Base-by-base conservation (phyloP, 2,888 invertebrate species). In the Eurois occulta region DNA sequence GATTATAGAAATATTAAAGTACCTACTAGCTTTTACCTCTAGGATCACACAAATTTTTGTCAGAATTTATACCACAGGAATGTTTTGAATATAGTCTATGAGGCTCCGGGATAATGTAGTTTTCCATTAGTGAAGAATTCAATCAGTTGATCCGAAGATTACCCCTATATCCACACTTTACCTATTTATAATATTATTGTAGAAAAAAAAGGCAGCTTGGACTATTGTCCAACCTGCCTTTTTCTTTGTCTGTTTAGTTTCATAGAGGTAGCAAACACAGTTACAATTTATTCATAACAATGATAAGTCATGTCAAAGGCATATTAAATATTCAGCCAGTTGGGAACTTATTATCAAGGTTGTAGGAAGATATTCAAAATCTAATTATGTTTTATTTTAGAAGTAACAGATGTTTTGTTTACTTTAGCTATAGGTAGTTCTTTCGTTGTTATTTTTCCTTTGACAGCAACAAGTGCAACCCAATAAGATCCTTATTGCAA, bases 271-370 rank as follows among this genome's bases (percentile, higher is more conserved):
- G 13, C 5, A 10, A 41, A 60, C 5, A 18, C 16, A 62, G 6
- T 35, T 52, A 28, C 28, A 48, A 32, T 60, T 35, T 35, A 41
- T 35, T 52, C 24, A 35, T 5, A 28, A 28, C 28, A 58, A 76
- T 10, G 4, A 1, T 38, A 69, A 1, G 48, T 70, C 48, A 78
- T 77, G 35, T 62, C 52, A 43, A 78, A 60, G 41, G 32, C 69
- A 35, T 41, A 32, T 35, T 60, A 62, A 52, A 21, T 78, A 79
- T 55, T 71, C 52, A 46, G 35, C 18, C 28, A 43, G 62, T 28
- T 24, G 2, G 6, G 24, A 64, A 55, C 28, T 43, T 43, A 24
- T 35, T 43, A 76, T 28, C 65, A 16, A 43, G 16, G 10, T 28
- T n/a, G 32, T 62, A 60, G 8, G 75, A 48, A 62, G 41, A 16